Conservation (phyloP, 2,888 invertebrate species). For the Eremobia ochroleuca region DNA sequence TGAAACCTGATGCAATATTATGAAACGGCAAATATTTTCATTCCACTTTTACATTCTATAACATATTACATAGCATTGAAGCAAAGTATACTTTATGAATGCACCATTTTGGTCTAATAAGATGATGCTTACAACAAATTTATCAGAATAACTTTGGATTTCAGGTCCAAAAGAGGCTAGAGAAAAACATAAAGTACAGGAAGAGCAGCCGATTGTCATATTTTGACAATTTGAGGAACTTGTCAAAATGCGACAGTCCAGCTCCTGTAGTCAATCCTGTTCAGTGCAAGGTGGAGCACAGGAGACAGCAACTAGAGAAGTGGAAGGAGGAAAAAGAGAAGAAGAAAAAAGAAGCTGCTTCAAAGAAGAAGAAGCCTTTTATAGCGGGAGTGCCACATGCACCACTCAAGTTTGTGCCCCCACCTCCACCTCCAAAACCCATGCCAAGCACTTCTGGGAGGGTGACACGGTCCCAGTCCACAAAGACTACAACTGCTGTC, state of each 20-base stretch:
- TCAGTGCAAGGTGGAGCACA: constrained; percentile 76
- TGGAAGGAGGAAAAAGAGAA: constrained; percentile 87
- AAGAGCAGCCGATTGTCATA: constrained; percentile 78
- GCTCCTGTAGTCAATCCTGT: constrained; percentile 64
- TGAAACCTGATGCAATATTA: background rate
- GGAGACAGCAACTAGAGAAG: constrained; percentile 82
- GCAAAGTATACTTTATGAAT: constrained; percentile 37
- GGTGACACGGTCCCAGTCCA: constrained; percentile 82
- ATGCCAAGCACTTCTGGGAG: constrained; percentile 81
- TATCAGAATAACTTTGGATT: constrained; percentile 64
- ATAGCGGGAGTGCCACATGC: constrained; percentile 78
- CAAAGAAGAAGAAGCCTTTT: constrained; percentile 85
- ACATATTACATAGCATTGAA: constrained; percentile 8
- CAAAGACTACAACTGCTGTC: constrained; percentile 56
- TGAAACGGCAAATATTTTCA: background rate
- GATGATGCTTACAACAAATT: constrained; percentile 19
- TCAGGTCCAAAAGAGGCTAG: constrained; percentile 81
- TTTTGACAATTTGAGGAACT: constrained; percentile 81
- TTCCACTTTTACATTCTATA: background rate
- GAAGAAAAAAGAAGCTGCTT: constrained; percentile 78
- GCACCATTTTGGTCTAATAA: constrained; percentile 22
- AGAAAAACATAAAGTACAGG: constrained; percentile 75
- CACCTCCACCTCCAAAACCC: constrained; percentile 80
- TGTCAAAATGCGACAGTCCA: constrained; percentile 75
- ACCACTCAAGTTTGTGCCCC: constrained; percentile 79